A percentile compares a stretch with the other conserved stretches of the same genome.
These are phyloP conservation scores for Achlya flavicornis DNA, from an alignment of 2,888 invertebrate species.

Conservation along the genomic window DNA sequence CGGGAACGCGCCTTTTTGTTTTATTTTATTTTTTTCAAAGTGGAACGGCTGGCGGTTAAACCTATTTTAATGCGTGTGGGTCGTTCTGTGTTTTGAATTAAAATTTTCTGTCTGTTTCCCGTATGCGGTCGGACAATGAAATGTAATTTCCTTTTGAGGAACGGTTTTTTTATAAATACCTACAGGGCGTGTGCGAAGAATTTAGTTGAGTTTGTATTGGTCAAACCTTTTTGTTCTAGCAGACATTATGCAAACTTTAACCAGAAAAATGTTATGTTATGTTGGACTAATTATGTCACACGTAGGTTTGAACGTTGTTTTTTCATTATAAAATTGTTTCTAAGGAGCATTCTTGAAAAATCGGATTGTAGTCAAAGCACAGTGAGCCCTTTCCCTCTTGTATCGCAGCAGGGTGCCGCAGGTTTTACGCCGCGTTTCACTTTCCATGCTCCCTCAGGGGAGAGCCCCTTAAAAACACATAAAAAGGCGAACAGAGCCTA, in stretches of 20 bases:
- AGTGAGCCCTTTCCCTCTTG: slow-evolving; percentile 49
- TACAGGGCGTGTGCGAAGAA: neutral
- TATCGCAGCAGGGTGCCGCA: slow-evolving; percentile 65
- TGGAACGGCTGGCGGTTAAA: slow-evolving; percentile 81
- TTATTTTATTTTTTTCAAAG: slow-evolving; percentile 79
- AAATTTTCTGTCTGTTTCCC: slow-evolving; percentile 63
- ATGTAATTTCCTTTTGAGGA: slow-evolving; percentile 75
- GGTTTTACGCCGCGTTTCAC: slow-evolving; percentile 78
- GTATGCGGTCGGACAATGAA: slow-evolving; percentile 71
- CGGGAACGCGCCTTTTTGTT: slow-evolving; percentile 81
- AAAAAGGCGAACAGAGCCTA: slow-evolving; percentile 75
- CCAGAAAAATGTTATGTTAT: too few relatives aligned
- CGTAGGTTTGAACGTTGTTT: too few relatives aligned
- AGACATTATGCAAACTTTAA: neutral
- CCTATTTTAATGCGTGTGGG: slow-evolving; percentile 83
- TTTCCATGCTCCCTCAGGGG: slow-evolving; percentile 67
- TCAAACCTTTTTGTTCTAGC: neutral
- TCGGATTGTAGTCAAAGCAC: slow-evolving; percentile 6
- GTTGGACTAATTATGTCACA: too few relatives aligned
- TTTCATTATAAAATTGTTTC: neutral
- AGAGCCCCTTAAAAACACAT: slow-evolving; percentile 77
- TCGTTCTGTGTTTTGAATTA: slow-evolving; percentile 80
- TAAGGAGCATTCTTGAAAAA: slow-evolving; percentile 4
- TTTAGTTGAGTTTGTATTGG: too few relatives aligned
- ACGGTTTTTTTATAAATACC: slow-evolving; percentile 18